phyloP scores from a whole-genome alignment of 2,113 vertebrate species.

The Malurus melanocephalus region DNA sequence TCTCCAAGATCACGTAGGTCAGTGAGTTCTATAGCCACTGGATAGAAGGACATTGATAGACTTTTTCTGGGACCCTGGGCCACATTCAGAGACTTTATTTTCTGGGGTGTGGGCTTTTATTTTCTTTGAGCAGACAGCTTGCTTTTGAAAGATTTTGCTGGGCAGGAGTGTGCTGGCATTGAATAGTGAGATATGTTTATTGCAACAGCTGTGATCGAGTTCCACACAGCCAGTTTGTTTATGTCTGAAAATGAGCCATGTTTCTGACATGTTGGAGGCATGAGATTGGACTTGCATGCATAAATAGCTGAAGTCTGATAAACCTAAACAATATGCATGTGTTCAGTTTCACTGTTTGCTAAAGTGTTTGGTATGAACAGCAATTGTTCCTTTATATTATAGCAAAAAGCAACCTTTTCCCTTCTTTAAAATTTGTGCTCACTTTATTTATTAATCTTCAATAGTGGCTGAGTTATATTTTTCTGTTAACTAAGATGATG shows the following conservation, averaged over 20 bases:
- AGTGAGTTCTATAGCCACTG: not conserved
- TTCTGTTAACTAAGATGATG: not conserved
- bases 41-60: not conserved
- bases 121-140: not conserved
- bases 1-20: not conserved
- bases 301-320: not conserved
- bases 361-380: not conserved
- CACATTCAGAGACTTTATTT: not conserved
- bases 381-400: not conserved
- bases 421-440: not conserved
- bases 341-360: not conserved
- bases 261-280: not conserved
- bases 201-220: not conserved
- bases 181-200: not conserved
- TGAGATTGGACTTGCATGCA: not conserved
- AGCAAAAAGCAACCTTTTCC: not conserved
- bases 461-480: not conserved
- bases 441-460: not conserved
- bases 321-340: not conserved
- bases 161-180: not conserved
- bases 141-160: not conserved
- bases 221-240: not conserved
- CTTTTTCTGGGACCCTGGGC: not conserved
- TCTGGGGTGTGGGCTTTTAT: rapidly evolving
- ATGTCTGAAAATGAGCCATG: not conserved